A percentile compares a stretch with the other conserved stretches of the same genome.
Conservation (phyloP, 2,113 vertebrate genomes). For the Oophaga pumilio region DNA sequence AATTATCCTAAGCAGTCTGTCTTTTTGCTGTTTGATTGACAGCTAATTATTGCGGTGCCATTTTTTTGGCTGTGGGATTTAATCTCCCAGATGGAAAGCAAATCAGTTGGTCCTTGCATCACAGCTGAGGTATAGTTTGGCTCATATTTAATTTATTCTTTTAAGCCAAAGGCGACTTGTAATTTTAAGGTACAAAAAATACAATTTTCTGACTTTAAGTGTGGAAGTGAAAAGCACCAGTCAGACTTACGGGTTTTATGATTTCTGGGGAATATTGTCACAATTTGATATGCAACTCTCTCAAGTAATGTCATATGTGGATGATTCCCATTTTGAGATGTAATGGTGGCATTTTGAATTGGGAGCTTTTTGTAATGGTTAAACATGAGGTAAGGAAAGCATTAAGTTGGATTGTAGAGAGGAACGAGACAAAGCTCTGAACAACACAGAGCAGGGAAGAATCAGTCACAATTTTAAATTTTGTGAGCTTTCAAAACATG, state of each 20-base stretch:
- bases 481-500: constrained; percentile 61
- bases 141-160: constrained; percentile 91
- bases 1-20: constrained; percentile 70
- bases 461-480: constrained; percentile 68
- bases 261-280: constrained; percentile 1
- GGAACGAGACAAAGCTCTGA: constrained; percentile 62
- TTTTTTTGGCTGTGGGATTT: constrained; percentile 78
- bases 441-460: constrained; percentile 59
- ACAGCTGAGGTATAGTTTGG: constrained; percentile 83
- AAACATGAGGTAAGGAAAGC: constrained; percentile 69
- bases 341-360: constrained; percentile 56
- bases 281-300: constrained; percentile 59
- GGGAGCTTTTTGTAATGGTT: constrained; percentile 64
- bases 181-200: constrained; percentile 80
- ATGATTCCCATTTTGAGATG: constrained; percentile 61
- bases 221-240: constrained; percentile 63
- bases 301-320: constrained; percentile 61
- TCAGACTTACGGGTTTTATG: constrained; percentile 62
- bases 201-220: constrained; percentile 76
- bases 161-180: constrained; percentile 80
- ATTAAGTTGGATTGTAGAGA: constrained; percentile 64
- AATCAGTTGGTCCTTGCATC: constrained; percentile 85
- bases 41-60: constrained; percentile 82
- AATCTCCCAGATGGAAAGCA: constrained; percentile 92
- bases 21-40: constrained; percentile 75